Evolutionary conservation across 2,797 vertebrate genomes (phyloP).

Genomic region (Naso thynnoides): DNA sequence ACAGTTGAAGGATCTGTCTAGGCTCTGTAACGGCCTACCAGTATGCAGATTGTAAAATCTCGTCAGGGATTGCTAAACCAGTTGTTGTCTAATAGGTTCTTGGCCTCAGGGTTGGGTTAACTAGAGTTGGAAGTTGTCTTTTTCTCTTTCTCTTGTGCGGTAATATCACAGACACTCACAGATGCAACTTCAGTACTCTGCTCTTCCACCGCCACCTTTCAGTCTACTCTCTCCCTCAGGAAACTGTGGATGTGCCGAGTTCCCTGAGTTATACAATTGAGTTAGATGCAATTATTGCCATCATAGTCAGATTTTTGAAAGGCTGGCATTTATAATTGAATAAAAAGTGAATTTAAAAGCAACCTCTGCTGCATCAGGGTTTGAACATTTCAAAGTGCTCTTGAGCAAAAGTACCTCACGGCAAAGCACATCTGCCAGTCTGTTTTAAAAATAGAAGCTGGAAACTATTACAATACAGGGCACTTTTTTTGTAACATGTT

Average conservation of each 20-base stretch:
- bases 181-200: constrained; percentile 13
- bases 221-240: neutral
- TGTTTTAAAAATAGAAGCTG: neutral
- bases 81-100: constrained; percentile 18
- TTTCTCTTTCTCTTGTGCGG: constrained; percentile 7
- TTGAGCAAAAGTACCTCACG: neutral
- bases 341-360: neutral
- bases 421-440: neutral
- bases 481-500: neutral
- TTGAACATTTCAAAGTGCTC: neutral
- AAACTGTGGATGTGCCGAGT: neutral
- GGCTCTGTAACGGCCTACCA: neutral
- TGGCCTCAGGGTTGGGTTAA: neutral
- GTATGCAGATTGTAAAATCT: constrained; percentile 5
- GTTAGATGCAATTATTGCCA: neutral
- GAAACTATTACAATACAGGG: neutral
- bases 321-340: neutral
- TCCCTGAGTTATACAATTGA: neutral
- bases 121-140: neutral
- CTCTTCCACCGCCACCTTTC: neutral
- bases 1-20: neutral
- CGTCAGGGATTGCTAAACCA: constrained; percentile 9
- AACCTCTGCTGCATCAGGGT: neutral
- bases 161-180: constrained; percentile 12
- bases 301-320: neutral